phyloP scores from a whole-genome alignment of 2,888 invertebrate genomes.

The Mylabris sibirica region DNA sequence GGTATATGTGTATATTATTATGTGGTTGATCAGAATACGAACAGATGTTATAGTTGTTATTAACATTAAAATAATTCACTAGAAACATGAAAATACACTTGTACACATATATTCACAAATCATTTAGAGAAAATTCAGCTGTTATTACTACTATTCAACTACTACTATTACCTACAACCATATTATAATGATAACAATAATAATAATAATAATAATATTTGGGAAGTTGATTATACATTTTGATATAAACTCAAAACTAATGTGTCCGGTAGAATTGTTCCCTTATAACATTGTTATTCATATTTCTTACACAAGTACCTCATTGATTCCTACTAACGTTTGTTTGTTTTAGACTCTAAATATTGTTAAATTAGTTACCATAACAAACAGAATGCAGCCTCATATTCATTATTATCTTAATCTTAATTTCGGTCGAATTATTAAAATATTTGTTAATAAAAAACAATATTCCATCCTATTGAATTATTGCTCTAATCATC shows the following conservation, averaged over 20 bases:
- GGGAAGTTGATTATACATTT: slow-evolving; percentile 10
- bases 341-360: background rate
- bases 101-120: background rate
- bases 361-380: background rate
- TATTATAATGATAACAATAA: background rate
- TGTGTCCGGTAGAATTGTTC: slow-evolving; percentile 2
- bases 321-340: background rate
- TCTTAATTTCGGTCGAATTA: background rate
- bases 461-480: too few relatives aligned
- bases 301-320: background rate
- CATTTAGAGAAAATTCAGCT: background rate
- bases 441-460: background rate
- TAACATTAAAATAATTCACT: slow-evolving; percentile 35
- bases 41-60: slow-evolving; percentile 31
- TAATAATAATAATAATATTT: slow-evolving; percentile 1
- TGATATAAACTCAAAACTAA: background rate
- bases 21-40: slow-evolving; percentile 18
- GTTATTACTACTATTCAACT: background rate
- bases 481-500: too few relatives aligned
- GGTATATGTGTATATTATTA: too few relatives aligned
- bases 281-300: background rate
- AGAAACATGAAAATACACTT: background rate
- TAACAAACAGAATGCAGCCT: background rate
- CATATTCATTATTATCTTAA: background rate
- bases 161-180: background rate